Evolutionary conservation across 2,797 vertebrate species (phyloP).

Genomic region (Cossypha heuglini): DNA sequence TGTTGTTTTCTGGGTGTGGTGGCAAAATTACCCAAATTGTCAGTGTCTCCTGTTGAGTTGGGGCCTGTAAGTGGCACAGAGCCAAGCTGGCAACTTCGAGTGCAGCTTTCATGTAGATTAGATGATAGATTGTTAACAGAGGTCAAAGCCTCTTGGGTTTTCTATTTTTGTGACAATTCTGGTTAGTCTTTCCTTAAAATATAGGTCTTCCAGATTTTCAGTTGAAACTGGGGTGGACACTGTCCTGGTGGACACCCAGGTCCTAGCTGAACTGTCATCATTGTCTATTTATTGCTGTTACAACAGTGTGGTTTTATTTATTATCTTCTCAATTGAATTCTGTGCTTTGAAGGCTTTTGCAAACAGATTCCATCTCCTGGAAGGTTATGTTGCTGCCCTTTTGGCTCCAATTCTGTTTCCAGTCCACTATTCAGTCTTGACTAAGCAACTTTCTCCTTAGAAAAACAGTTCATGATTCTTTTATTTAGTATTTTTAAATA

Average conservation of each 20-base stretch:
- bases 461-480: background rate
- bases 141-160: background rate
- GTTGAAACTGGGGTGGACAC: background rate
- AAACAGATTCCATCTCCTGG: background rate
- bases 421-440: background rate
- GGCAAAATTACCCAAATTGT: background rate
- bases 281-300: background rate
- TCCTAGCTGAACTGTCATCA: background rate
- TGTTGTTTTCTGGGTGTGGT: constrained; percentile 10
- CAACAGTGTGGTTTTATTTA: accelerated
- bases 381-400: background rate
- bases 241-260: background rate
- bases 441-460: background rate
- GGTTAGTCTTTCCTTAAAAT: background rate
- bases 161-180: background rate
- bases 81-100: background rate
- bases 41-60: background rate
- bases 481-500: background rate
- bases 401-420: background rate
- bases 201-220: background rate
- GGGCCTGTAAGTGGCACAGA: background rate
- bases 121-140: background rate
- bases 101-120: background rate
- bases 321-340: background rate
- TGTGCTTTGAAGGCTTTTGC: background rate